Evolutionary conservation across 35 echinoderm and acorn worm genomes (phyloP), one percentile per base, ranked within the genome.

Genomic region (Anneissia japonica): DNA sequence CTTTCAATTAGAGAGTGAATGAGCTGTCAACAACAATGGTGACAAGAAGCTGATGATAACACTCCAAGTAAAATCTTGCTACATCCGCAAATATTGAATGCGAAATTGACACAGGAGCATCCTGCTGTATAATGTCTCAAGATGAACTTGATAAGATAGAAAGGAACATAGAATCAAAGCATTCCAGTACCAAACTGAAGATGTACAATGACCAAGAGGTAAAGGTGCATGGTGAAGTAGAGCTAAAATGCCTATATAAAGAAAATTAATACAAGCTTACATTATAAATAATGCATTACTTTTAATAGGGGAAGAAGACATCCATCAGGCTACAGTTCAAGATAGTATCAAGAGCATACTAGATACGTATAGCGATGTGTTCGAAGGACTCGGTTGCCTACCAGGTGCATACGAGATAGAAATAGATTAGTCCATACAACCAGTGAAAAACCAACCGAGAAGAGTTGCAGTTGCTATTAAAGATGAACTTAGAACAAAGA

Each of bases 161-260:
- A n/a, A n/a, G n/a, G n/a, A n/a, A n/a, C n/a, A n/a, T n/a, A n/a
- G n/a, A n/a, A n/a, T n/a, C n/a, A n/a, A n/a, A n/a, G n/a, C n/a
- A n/a, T n/a, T n/a, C n/a, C n/a, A n/a, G n/a, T n/a, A n/a, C n/a
- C n/a, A 64, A 64, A n/a, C 39, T 79, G n/a, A 33, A 30, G 30
- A 79, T 79, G 77, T 79, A 79, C 33, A 79, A 35, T 35, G 77
- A 79, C n/a, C 77, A 79, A 34, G 32, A 36, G 11, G 33, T 79
- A 79, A 4, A 32, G 7, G 77, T 76, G 74, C 4, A 76, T 30
- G 74, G 74, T 30, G 14, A 26, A 79, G 32, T 33, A 33, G 11
- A 1, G 33, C 32, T 79, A 36, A 35, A 4, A 4, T 33, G 77
- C 30, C 1, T 79, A 11, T 37, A 35, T 16, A 31, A 79, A 2